Base-by-base conservation (phyloP, 2,113 vertebrate genomes). In the Falco punctatus region DNA sequence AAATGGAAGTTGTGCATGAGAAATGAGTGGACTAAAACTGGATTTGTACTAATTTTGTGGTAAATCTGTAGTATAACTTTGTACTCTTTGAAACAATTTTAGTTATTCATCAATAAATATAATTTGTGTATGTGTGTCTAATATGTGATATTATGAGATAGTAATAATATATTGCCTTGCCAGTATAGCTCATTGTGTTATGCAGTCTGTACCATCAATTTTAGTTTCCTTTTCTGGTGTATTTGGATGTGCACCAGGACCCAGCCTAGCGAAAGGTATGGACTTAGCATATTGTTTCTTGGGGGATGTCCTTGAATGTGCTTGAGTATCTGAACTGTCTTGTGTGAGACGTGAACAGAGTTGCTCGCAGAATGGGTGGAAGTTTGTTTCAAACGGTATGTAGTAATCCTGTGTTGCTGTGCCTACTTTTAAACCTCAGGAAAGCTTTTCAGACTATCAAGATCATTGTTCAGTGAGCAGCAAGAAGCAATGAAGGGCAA, bases 221-320 rank as follows among this genome's bases (percentile, higher is more conserved):
- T 86, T 72, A 75, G 42, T 88, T 94, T 88, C 75, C 77, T 80
- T 91, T 91, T 83, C 88, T 51, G n/a, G 23, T 66, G 27, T 48
- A 18, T 87, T 96, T 92, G n/a, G 15, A 75, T 83, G 62, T 81
- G 55, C 93, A 97, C n/a, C 83, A 91, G 85, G 52, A 95, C 65
- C 42, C 82, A 94, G 55, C 79, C 97, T 96, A 96, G 94, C 90
- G 82, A 86, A 83, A 98, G 96, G 96, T 62, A 19, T 14, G 65
- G 79, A 97, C 98, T 98, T 98, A 98, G 95, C 97, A 97, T 98
- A 97, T 71, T 95, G 95, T 98, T 98, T 98, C 98, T 98, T 82
- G 78, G 97, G 98, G 97, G 98, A 98, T 98, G 98, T 98, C 98
- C 98, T 99, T 99, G 98, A 98, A 96, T 95, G 51, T 94, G 96